Evolutionary conservation across 1,140 invertebrate species (phyloP), one percentile per base, ranked within the genome.

Genomic region (Choristoneura fumiferana): DNA sequence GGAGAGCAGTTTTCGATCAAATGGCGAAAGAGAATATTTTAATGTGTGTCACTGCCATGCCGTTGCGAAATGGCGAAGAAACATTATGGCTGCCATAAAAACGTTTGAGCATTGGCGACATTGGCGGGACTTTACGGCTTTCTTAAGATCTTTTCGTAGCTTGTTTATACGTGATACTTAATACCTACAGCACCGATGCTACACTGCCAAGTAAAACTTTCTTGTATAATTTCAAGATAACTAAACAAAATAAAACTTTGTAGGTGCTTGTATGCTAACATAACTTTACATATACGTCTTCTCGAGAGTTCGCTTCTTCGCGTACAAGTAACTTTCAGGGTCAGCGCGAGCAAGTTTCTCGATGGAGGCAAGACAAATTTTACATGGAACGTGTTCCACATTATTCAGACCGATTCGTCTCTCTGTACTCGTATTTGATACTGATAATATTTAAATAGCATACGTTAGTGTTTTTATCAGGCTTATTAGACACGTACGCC

Each of bases 291-390:
- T 45, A 6, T 2, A 29, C 2, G 6, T 3, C 2, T 29, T 6
- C 22, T 22, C 17, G 15, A 45, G 40, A 29, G 22, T 29, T 29
- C 22, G 8, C 39, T 14, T 45, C 40, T 29, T 45, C 15, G 1
- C 15, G 0, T 5, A 22, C 40, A 45, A n/a, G n/a, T n/a, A n/a
- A 45, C 17, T 45, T 45, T 45, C 40, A 45, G 40, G 40, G 40
- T 45, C 14, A 40, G 15, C 17, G 10, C 40, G 40, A 0, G 17
- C 9, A 45, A 45, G 18, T 45, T 45, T 45, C 18, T 45, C 40
- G 40, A 10, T 4, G 13, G 18, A 17, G 40, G 40, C 17, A 45
- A 45, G 40, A 45, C 40, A 45, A 45, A 45, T 18, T 45, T 45
- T 18, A 45, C 40, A 45, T 18, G 40, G 18, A 22, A 45, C 40